phyloP scores from a whole-genome alignment of 2,113 vertebrate species.

The Eidolon helvum region DNA sequence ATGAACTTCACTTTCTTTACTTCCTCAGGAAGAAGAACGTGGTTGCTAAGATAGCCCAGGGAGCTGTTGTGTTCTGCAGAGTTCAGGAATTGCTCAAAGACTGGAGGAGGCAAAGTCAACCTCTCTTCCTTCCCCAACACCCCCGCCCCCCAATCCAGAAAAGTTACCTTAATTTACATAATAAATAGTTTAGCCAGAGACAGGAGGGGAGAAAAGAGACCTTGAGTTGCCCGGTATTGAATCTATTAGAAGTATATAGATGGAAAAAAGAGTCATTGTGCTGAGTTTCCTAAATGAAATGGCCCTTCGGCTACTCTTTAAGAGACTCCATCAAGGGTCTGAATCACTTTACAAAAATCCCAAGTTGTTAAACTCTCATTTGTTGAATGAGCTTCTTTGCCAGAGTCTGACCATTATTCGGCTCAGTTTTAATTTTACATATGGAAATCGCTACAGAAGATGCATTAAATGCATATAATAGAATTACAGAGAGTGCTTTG shows the following conservation, averaged over 20 bases:
- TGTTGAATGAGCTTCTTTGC: background rate
- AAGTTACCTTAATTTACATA: background rate
- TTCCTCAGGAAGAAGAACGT: background rate
- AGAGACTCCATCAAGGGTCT: background rate
- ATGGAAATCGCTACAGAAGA: background rate
- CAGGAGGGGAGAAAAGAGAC: background rate
- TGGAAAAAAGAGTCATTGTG: background rate
- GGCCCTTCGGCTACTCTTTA: background rate
- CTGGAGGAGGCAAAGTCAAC: background rate
- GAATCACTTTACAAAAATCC: background rate
- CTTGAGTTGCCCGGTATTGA: rapidly evolving
- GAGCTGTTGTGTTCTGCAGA: background rate
- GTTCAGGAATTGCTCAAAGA: background rate
- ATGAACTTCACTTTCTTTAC: background rate
- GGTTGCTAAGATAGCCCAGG: background rate
- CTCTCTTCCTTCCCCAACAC: background rate
- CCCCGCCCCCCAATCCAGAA: background rate
- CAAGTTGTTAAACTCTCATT: background rate
- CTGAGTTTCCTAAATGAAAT: background rate
- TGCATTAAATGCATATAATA: background rate
- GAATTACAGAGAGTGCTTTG: background rate
- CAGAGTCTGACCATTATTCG: background rate
- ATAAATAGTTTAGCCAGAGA: background rate
- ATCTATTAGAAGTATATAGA: background rate
- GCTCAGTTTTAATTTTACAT: background rate